These are phyloP conservation scores for Paradoxurus hermaphroditus DNA, from an alignment of 2,113 vertebrate species.

Conservation along the genomic window DNA sequence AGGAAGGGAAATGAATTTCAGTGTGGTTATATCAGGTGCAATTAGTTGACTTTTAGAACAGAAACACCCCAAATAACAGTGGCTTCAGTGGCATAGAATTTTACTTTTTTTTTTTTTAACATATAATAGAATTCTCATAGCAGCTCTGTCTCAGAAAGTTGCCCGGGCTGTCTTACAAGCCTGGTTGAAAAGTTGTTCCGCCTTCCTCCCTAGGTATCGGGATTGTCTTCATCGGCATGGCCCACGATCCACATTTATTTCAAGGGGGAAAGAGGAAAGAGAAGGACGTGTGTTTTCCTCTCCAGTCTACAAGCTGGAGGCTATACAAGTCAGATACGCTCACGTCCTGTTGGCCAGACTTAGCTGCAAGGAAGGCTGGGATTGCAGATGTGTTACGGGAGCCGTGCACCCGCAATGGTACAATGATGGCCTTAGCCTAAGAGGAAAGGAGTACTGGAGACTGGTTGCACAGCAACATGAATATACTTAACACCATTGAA, in stretches of 20 bases:
- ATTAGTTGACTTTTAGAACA: not conserved
- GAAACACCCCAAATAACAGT: not conserved
- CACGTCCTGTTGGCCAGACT: not conserved
- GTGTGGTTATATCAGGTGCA: not conserved
- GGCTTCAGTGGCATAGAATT: not conserved
- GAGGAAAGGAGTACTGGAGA: not conserved
- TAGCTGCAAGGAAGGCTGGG: not conserved
- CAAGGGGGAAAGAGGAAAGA: not conserved
- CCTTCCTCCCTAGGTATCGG: not conserved
- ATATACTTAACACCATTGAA: not conserved
- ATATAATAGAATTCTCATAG: not conserved
- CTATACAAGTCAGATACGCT: not conserved
- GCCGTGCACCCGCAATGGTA: not conserved
- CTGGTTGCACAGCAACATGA: not conserved
- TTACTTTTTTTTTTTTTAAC: not conserved
- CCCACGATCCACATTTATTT: not conserved
- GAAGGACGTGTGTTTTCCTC: not conserved
- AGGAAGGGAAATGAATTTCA: not conserved
- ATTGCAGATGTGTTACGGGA: not conserved
- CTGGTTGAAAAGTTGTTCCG: not conserved
- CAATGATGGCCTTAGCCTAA: not conserved
- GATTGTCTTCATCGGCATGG: not conserved
- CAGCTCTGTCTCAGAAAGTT: not conserved
- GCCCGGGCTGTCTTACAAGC: accelerated
- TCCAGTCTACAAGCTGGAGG: not conserved